A percentile compares a stretch with the other conserved stretches of the same genome.
Evolutionary conservation across 2,888 invertebrate genomes (phyloP).

Genomic region (Ennomos fuscantarius): DNA sequence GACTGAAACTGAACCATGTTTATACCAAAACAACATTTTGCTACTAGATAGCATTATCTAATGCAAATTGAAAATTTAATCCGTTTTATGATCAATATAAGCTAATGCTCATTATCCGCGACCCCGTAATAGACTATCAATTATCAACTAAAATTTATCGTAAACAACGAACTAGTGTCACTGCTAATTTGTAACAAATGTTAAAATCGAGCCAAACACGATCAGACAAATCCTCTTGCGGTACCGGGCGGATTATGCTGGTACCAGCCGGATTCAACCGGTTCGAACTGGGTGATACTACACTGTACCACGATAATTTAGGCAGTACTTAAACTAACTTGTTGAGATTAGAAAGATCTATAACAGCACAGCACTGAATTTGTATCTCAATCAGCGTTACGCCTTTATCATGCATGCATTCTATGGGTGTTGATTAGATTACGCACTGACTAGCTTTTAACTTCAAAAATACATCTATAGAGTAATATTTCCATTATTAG

Average conservation of each 20-base stretch:
- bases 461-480: no score
- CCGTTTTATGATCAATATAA: conserved; percentile 1
- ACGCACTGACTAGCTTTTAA: no score
- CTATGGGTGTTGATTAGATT: no score
- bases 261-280: conserved; percentile 46
- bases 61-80: conserved; percentile 1
- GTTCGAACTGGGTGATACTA: conserved; percentile 8
- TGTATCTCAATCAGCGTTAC: no score
- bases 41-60: neutral
- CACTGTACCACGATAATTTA: conserved; percentile 4
- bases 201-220: conserved; percentile 43
- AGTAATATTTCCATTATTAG: no score
- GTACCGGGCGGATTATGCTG: conserved; percentile 49
- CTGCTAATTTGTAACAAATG: conserved; percentile 29
- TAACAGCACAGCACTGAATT: neutral
- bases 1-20: no score
- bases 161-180: conserved; percentile 11
- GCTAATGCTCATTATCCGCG: conserved; percentile 2
- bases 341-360: conserved; percentile 2
- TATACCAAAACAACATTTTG: neutral
- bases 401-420: no score
- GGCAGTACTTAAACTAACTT: conserved; percentile 10
- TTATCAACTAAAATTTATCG: conserved; percentile 1
- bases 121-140: conserved; percentile 10
- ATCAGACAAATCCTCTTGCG: conserved; percentile 56